Evolutionary conservation across 23 tunicate genomes (phyloP), one percentile per base, ranked within the genome.

Genomic region (Clavelina lepadiformis): DNA sequence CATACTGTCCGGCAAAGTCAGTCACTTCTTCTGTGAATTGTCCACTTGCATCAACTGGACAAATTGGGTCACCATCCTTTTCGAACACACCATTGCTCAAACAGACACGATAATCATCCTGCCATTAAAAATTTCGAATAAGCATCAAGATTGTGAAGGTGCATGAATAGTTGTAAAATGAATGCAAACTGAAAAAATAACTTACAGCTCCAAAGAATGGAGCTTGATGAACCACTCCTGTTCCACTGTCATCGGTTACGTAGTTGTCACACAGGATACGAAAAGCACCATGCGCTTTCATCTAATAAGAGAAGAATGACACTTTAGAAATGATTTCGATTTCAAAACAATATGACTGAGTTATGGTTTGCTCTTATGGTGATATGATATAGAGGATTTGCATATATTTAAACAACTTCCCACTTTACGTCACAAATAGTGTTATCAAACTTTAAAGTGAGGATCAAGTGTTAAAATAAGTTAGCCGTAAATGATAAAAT

Each of bases 121-220:
- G 51, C 22, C 46, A 60, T 32, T 23, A 7, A 20, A 41, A 41
- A 41, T 41, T 11, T 41, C 11, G 49, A n/a, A n/a, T 65, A 7
- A 6, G 27, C 62, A 65, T 45, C 62, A 45, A 26, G 67, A 41
- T 41, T 41, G 11, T 41, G 15, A 11, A 15, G 49, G 49, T 41
- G 49, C 49, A 41, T 15, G 15, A 41, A 15, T 41, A 41, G 49
- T 11, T 15, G 11, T 15, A 41, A 11, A 11, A 41, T 11, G 15
- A 11, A 11, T 41, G 15, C 11, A 15, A 41, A 15, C 49, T 11
- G 15, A 11, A 41, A 15, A 11, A 41, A 23, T 31, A 56, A 67
- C 96, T 87, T 73, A 87, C 96, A 38, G 98, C 98, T 67, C 98
- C 98, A 69, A 93, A 93, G 74, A 72, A 93, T 4, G 98, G 98